Evolutionary conservation across 2,888 invertebrate species (phyloP), one percentile per base, ranked within the genome.

Genomic region (Cheilosia soror): DNA sequence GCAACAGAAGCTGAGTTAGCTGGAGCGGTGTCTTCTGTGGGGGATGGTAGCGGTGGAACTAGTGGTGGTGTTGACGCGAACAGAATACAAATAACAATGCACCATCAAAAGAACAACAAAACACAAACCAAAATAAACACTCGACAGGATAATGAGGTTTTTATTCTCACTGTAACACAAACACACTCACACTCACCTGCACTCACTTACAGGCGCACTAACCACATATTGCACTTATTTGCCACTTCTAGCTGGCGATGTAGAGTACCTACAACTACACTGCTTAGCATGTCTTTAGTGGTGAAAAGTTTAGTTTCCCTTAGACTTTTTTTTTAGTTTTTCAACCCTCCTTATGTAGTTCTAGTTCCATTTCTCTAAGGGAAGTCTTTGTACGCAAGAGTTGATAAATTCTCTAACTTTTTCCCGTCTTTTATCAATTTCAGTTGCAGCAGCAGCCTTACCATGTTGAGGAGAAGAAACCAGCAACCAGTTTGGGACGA

Each of bases 111-210:
- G 63, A 63, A 57, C 31, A 72, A 71, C 65, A 72, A 49, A 65
- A 65, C 51, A 65, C 44, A 71, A 40, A 65, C 78, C 71, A 71
- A 81, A 57, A 76, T 60, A 72, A 82, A 62, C 83, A 83, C 51
- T 63, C 73, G 55, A 73, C 73, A 83, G 73, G 73, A 73, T 83
- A 83, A 83, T 83, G 68, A 79, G 79, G 79, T 83, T 83, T 83
- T 83, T 79, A 79, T 83, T 79, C 42, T 49, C 62, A 33, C 66
- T 51, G 7, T 62, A 68, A 51, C 47, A 63, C 49, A 20, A 27
- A 63, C 62, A 27, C 68, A 27, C 13, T 33, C 42, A 73, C 27
- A 58, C 20, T 20, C 44, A 63, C 57, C 37, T 63, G 68, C 55
- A 69, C 68, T 63, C 33, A 51, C 57, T 42, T 51, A 7, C 5